These are phyloP conservation scores for Megaptera novaeangliae DNA, from an alignment of 2,113 vertebrate genomes.

Conservation along the genomic window DNA sequence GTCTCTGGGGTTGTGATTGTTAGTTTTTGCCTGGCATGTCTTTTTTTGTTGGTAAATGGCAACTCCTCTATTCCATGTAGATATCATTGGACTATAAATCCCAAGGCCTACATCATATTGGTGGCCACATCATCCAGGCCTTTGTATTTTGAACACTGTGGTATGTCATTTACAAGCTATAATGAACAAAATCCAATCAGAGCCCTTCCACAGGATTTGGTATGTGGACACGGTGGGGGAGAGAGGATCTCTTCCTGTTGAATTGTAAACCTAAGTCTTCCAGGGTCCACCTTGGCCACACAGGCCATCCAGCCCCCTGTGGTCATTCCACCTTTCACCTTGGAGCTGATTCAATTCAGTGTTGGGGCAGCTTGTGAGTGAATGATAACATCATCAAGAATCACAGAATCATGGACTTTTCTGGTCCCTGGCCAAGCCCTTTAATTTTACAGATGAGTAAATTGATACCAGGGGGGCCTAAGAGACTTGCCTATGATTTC, in stretches of 20 bases:
- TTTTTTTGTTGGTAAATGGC: background rate
- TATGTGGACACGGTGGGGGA: fast-evolving
- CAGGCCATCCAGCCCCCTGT: background rate
- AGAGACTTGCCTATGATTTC: background rate
- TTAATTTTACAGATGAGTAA: background rate
- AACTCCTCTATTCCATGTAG: background rate
- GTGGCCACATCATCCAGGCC: background rate
- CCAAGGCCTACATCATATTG: background rate
- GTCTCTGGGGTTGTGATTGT: background rate
- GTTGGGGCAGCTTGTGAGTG: background rate
- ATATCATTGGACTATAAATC: background rate
- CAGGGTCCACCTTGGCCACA: background rate
- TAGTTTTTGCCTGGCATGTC: background rate
- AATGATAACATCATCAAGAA: background rate
- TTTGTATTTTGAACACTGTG: background rate
- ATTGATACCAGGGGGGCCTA: background rate
- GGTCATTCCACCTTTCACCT: background rate
- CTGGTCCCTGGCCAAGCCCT: background rate
- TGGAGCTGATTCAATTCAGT: background rate
- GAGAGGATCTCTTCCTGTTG: background rate
- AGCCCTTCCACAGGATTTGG: background rate
- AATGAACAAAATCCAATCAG: background rate
- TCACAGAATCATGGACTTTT: background rate
- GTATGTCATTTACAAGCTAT: background rate
- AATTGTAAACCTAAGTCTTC: background rate